A percentile compares a stretch with the other conserved stretches of the same genome.
Conservation (phyloP, 2,888 invertebrate genomes). For the Leptopterna dolabrata region DNA sequence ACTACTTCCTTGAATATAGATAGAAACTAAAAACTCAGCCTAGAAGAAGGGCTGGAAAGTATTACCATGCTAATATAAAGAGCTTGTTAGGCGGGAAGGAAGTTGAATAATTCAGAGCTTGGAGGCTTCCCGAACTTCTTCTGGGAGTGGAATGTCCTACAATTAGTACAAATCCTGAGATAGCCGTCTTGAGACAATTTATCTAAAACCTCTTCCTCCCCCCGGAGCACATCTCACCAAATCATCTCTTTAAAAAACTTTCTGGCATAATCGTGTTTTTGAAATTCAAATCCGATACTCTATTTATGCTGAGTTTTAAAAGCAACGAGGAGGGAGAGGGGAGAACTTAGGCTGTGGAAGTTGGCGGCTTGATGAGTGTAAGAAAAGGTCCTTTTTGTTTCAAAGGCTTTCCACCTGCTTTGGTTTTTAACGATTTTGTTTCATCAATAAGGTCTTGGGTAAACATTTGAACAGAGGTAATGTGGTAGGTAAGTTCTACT, state of each 20-base stretch:
- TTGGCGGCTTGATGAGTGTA: neutral
- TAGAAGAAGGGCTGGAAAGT: neutral
- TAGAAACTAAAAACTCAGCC: neutral
- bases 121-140: slow-evolving; percentile 1
- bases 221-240: neutral
- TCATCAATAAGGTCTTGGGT: too few relatives aligned
- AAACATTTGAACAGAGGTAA: too few relatives aligned
- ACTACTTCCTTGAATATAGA: neutral
- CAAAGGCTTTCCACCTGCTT: neutral
- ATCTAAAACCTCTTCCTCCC: slow-evolving; percentile 2
- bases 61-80: slow-evolving; percentile 37
- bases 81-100: slow-evolving; percentile 12
- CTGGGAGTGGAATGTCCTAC: slow-evolving; percentile 22
- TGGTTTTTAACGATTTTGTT: too few relatives aligned
- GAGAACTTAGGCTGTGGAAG: neutral
- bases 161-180: slow-evolving; percentile 35
- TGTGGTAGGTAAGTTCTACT: too few relatives aligned
- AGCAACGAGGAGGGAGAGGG: neutral
- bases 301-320: slow-evolving; percentile 20
- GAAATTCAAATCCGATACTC: slow-evolving; percentile 18
- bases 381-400: neutral
- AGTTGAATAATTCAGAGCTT: slow-evolving; percentile 34
- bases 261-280: slow-evolving; percentile 13
- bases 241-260: neutral
- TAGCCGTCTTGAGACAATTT: slow-evolving; percentile 23